Evolutionary conservation across 1,140 invertebrate genomes (phyloP), one percentile per base, ranked within the genome.

Genomic region (Ectropis grisescens): DNA sequence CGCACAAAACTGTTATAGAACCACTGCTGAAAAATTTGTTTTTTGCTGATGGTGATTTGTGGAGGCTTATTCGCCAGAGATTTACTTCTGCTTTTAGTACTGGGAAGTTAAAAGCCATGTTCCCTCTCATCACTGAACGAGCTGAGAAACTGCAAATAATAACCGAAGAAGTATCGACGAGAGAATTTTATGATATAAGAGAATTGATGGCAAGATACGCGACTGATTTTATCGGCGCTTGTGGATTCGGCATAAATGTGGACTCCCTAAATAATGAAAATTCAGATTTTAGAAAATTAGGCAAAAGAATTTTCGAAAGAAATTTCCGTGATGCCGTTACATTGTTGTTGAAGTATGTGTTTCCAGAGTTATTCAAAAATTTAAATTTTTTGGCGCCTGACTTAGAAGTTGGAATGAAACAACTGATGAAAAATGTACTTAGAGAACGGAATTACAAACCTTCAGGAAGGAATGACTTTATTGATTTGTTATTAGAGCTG

Each of bases 11-110:
- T 33, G 76, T 79, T 6, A 53, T 79, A 1, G 58, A 83, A 28
- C 85, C 87, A 39, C 71, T 85, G 6, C 29, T 87, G 4, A 76
- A 61, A 12, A 81, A 86, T 50, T 47, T 87, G 7, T 80, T 87
- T 16, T 75, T 78, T 19, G 54, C 84, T 29, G 70, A 76, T 35
- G 86, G 84, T 8, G 67, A 82, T 6, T 64, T 78, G 12, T 91
- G 89, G 89, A 83, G 83, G 29, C 59, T 82, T 19, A 69, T 90
- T 15, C 68, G 89, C 28, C 69, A 81, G 4, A 85, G 89, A 36
- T 69, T 90, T 13, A 86, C 86, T 13, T 86, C 87, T 2, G 85
- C 85, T 0, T 91, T 91, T 46, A 89, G 85, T 13, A 84, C 85
- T 0, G 84, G 84, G 2, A 90, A 89, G 58, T 80, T 90, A 47